These are phyloP conservation scores for Valencia hispanica DNA, from an alignment of 2,797 vertebrate species.

Conservation along the genomic window DNA sequence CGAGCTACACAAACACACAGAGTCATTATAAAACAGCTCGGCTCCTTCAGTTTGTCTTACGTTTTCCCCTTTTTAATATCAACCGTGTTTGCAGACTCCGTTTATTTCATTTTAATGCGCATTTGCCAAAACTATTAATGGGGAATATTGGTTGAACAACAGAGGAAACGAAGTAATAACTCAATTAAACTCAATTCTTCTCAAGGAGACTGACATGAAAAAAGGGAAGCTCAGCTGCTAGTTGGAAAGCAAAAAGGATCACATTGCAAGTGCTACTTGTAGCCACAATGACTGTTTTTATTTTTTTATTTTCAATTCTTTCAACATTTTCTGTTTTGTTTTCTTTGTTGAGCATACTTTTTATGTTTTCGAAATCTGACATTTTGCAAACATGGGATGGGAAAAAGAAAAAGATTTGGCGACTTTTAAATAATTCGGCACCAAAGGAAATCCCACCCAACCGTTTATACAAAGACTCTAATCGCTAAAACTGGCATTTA, in stretches of 20 bases:
- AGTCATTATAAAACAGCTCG: constrained; percentile 5
- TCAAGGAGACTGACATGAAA: background rate
- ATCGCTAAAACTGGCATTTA: background rate
- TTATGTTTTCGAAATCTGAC: no score
- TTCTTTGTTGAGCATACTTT: no score
- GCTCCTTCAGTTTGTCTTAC: constrained; percentile 10
- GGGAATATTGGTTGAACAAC: background rate
- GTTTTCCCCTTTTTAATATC: background rate
- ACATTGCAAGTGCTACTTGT: background rate
- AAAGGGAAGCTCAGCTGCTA: background rate
- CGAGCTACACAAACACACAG: constrained; percentile 13
- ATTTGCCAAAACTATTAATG: background rate
- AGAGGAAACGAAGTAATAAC: background rate
- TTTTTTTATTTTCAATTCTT: no score
- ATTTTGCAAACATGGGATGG: no score
- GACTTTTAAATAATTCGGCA: background rate
- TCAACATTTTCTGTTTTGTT: no score
- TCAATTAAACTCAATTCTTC: background rate
- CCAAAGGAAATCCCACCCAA: background rate
- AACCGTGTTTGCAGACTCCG: background rate
- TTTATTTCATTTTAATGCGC: background rate
- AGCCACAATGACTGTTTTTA: no score
- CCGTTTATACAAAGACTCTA: background rate
- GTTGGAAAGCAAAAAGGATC: background rate
- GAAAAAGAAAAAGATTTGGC: no score